Percentiles rank a stretch among this genome's conserved stretches.
These are phyloP conservation scores for Colistium nudipinnis DNA, from an alignment of 2,113 vertebrate species.

Conservation along the genomic window DNA sequence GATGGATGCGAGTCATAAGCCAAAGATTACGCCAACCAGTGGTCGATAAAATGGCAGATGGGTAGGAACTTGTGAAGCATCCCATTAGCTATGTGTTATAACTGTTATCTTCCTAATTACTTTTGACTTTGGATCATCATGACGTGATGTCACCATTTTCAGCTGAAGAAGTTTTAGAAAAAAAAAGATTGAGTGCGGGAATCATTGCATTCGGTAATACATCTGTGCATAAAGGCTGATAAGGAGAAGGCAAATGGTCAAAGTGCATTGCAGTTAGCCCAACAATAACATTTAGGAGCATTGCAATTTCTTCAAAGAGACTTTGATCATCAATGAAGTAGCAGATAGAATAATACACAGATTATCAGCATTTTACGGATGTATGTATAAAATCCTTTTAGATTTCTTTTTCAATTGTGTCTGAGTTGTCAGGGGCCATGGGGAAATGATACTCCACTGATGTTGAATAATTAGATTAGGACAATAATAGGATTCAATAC, in stretches of 20 bases:
- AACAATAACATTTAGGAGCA: background rate
- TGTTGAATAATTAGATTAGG: conserved; percentile 82
- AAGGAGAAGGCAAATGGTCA: background rate
- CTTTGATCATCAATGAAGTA: conserved; percentile 1
- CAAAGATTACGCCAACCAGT: conserved; percentile 51
- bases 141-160: conserved; percentile 34
- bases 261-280: background rate
- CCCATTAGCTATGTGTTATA: conserved; percentile 47
- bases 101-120: conserved; percentile 59
- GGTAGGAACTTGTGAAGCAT: conserved; percentile 50
- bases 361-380: conserved; percentile 35
- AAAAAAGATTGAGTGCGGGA: conserved; percentile 12
- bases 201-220: conserved; percentile 13
- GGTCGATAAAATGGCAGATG: conserved; percentile 54
- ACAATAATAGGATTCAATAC: conserved; percentile 84
- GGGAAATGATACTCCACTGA: conserved; percentile 63
- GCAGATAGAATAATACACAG: conserved; percentile 8
- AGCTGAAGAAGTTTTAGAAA: background rate
- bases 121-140: conserved; percentile 53
- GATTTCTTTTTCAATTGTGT: conserved; percentile 59
- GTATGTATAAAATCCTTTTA: conserved; percentile 49
- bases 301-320: conserved; percentile 3
- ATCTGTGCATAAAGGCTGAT: background rate
- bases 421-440: conserved; percentile 50
- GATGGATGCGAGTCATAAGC: conserved; percentile 54